Percentiles rank a stretch among this genome's conserved stretches.
Evolutionary conservation across 1,140 invertebrate species (phyloP).

Genomic region (Scylla paramamosain): DNA sequence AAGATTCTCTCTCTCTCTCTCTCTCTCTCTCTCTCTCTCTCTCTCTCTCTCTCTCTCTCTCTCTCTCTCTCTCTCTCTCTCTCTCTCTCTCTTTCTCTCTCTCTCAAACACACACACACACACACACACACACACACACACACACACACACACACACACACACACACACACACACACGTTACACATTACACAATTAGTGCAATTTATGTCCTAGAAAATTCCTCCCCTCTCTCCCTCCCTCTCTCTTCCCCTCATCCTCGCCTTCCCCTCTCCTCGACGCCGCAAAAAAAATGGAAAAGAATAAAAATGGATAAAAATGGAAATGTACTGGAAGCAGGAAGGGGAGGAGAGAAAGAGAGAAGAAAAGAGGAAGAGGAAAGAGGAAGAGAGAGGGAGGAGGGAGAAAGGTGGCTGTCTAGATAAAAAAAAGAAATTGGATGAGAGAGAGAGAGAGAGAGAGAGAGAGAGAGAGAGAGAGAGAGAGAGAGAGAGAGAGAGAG

Average conservation of each 20-base stretch:
- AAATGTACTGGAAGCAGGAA: neutral
- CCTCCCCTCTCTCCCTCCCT: no score
- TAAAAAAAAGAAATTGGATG: no score
- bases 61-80: neutral
- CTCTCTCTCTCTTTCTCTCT: neutral
- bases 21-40: neutral
- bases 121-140: neutral
- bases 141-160: no score
- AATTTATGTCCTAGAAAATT: no score
- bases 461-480: neutral
- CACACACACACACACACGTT: no score
- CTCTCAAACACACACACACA: neutral
- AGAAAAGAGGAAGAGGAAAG: neutral
- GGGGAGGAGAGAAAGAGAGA: neutral
- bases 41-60: neutral
- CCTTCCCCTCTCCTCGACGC: no score
- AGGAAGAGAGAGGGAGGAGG: neutral
- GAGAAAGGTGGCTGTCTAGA: neutral
- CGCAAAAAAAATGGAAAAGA: no score
- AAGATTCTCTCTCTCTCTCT: no score
- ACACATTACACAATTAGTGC: no score
- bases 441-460: neutral
- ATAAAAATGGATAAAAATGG: no score
- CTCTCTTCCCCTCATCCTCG: no score
- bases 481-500: neutral